These are phyloP conservation scores for Melanotus villosus DNA, from an alignment of 2,888 invertebrate genomes.

Conservation along the genomic window DNA sequence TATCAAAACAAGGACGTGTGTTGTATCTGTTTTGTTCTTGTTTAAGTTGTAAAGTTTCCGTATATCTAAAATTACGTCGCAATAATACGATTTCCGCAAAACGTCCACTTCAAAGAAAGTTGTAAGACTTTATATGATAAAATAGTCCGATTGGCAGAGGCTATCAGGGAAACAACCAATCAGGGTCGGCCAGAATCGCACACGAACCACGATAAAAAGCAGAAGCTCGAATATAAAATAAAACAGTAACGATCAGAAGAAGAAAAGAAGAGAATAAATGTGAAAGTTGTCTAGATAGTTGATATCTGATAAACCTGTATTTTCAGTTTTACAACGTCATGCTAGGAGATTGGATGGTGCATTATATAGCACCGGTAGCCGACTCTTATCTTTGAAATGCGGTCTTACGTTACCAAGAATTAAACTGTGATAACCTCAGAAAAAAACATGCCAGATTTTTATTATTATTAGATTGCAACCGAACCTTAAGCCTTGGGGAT, in stretches of 20 bases:
- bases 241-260: conserved; percentile 50
- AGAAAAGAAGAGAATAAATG: conserved; percentile 49
- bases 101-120: conserved; percentile 46
- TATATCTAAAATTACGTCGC: conserved; percentile 40
- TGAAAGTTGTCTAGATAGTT: conserved; percentile 50
- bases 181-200: conserved; percentile 45
- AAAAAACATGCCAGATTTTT: neutral
- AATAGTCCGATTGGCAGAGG: conserved; percentile 49
- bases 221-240: conserved; percentile 52
- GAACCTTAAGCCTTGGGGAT: neutral
- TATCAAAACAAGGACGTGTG: neutral
- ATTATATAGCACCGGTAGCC: conserved; percentile 31
- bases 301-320: conserved; percentile 54
- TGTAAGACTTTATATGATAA: conserved; percentile 50
- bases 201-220: conserved; percentile 49
- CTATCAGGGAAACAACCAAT: conserved; percentile 51
- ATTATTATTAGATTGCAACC: neutral
- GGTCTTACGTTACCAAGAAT: conserved; percentile 9
- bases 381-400: conserved; percentile 21
- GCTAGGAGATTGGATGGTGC: conserved; percentile 47
- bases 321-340: conserved; percentile 50
- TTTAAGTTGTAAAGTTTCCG: conserved; percentile 21
- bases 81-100: conserved; percentile 37
- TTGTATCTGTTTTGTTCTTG: conserved; percentile 8
- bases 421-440: conserved; percentile 21